Conservation (phyloP, 2,797 vertebrate genomes). For the Sebastes steindachneri region DNA sequence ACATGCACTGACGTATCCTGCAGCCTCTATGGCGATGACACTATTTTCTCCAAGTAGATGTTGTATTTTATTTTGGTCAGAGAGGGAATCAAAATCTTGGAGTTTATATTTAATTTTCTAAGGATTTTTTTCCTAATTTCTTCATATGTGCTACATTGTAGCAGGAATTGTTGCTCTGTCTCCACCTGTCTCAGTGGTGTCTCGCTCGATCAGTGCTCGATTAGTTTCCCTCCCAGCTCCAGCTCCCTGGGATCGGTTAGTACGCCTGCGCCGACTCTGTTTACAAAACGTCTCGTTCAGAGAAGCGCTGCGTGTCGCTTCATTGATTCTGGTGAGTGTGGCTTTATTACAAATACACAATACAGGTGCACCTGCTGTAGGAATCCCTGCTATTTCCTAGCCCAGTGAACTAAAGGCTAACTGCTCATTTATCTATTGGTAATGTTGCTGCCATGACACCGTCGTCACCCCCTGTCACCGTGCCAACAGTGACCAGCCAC, state of each 20-base stretch:
- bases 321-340: conserved; percentile 53
- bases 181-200: no score
- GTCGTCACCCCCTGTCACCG: not conserved
- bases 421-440: not conserved
- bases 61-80: no score
- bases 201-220: conserved; percentile 20
- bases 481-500: not conserved
- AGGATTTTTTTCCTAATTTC: no score
- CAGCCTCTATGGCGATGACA: no score
- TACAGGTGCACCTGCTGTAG: not conserved
- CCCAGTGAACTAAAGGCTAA: not conserved
- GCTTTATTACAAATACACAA: not conserved
- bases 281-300: not conserved
- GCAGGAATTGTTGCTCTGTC: no score
- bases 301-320: not conserved
- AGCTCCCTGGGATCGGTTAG: not conserved
- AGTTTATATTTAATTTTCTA: no score
- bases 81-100: no score
- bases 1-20: no score
- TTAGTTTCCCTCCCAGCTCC: conserved; percentile 42
- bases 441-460: not conserved
- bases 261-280: conserved; percentile 36
- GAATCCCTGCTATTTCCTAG: no score
- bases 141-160: no score
- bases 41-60: no score